A percentile compares a stretch with the other conserved stretches of the same genome.
Conservation (phyloP, 2,888 invertebrate species). For the Liopterus haemorrhoidalis region DNA sequence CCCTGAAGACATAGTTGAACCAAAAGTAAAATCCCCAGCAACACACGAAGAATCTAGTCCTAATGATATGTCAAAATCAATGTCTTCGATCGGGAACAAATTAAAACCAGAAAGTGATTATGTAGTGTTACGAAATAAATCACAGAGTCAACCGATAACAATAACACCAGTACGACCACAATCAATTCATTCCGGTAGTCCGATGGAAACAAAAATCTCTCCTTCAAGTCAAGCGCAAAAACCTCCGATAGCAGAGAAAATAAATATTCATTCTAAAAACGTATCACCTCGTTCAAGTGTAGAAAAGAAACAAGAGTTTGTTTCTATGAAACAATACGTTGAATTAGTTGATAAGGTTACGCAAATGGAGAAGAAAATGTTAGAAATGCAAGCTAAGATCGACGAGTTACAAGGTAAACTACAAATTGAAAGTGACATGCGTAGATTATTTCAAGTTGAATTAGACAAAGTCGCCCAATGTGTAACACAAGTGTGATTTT, state of each 20-base stretch:
- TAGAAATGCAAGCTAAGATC: constrained; percentile 56
- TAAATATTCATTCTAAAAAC: constrained; percentile 17
- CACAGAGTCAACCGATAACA: constrained; percentile 26
- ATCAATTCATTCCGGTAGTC: constrained; percentile 30
- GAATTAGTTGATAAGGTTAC: constrained; percentile 47
- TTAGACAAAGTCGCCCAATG: constrained; percentile 65
- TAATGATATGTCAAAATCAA: constrained; percentile 37
- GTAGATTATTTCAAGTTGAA: constrained; percentile 58
- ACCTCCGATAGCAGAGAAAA: constrained; percentile 23
- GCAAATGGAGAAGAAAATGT: constrained; percentile 54
- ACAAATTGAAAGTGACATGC: constrained; percentile 57
- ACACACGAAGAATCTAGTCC: constrained; percentile 28
- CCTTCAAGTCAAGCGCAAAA: constrained; percentile 23
- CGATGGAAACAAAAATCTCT: constrained; percentile 2
- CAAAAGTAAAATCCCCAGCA: constrained; percentile 9
- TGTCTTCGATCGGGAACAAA: constrained; percentile 31
- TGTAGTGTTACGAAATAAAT: constrained; percentile 31
- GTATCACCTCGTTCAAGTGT: constrained; percentile 21
- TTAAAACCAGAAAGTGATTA: constrained; percentile 38
- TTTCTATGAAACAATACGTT: constrained; percentile 38
- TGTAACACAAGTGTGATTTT: constrained; percentile 61
- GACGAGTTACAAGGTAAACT: constrained; percentile 59
- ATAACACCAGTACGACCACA: constrained; percentile 28
- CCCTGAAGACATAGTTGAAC: constrained; percentile 21
- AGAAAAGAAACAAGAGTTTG: constrained; percentile 26